phyloP scores from a whole-genome alignment of 37 sponge, comb jelly and placozoan genomes.

The Oopsacas minuta region DNA sequence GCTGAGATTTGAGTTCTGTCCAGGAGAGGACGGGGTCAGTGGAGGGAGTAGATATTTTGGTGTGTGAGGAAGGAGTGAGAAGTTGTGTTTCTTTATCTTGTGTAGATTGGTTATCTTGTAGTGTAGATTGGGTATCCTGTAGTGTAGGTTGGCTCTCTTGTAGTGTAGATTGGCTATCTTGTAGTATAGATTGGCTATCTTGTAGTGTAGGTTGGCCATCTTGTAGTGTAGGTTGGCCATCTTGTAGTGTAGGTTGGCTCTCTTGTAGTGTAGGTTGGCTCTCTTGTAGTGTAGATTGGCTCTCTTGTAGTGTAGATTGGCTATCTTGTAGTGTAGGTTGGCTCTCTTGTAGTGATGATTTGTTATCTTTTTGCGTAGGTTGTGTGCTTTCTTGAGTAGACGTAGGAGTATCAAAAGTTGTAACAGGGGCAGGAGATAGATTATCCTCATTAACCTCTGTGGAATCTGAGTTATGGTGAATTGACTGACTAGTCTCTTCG shows the following conservation, averaged over 20 bases:
- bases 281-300: not conserved
- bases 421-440: no score
- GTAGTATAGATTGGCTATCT: no score
- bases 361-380: not conserved
- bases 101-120: not conserved
- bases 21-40: not conserved
- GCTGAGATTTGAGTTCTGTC: not conserved
- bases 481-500: not conserved
- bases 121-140: not conserved
- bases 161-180: not conserved
- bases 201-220: not conserved
- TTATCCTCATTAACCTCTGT: not conserved
- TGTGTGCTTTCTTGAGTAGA: not conserved
- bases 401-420: no score
- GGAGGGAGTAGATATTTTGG: not conserved
- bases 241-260: not conserved
- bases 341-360: not conserved
- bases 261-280: not conserved
- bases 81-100: not conserved
- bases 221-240: not conserved
- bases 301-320: not conserved
- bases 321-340: no score
- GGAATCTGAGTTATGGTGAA: not conserved
- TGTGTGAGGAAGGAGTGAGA: not conserved
- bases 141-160: not conserved